Base-by-base conservation (phyloP, 2,113 vertebrate genomes). In the Psophia crepitans region DNA sequence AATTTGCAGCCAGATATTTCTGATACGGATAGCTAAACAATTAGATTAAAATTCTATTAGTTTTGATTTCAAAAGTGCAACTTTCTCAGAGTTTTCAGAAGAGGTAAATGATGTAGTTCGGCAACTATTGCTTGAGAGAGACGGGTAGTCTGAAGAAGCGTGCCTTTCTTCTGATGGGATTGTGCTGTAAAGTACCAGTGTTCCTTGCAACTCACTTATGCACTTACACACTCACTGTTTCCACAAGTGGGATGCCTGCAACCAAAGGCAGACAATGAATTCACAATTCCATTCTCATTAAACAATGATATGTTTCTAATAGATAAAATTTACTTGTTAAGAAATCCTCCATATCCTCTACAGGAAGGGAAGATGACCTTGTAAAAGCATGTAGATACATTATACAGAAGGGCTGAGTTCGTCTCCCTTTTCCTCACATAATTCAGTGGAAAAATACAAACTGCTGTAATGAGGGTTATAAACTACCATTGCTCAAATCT, bases 401-500 rank as follows among this genome's bases (percentile, higher is more conserved):
- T 90, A 75, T 43, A 87, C 18, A 61, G 89, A 95, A 97, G 82
- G 84, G 27, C 54, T 90, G 93, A 97, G 86, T 97, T 79, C 75
- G 61, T 87, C 82, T 97, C 58, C 43, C 77, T 95, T 95, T 95
- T 65, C 22, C 65, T 97, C 54, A n/a, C 87, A 94, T 96, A 98
- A 98, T 96, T 97, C 96, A 96, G 91, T 97, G 97, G 97, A 97
- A 98, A 98, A 98, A 96, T 96, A 97, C 93, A 96, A 97, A 97
- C 91, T 96, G 83, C 94, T 89, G 87, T 97, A 97, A 97, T 87
- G 96, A 96, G 84, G 81, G 82, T 96, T 97, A 96, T 96, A 96
- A 97, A 94, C 96, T 96, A 97, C 97, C 96, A 90, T 86, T 65
- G 92, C 97, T 96, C 88, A 95, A 96, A 97, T 98, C 97, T 98